phyloP scores from a whole-genome alignment of 1,140 invertebrate genomes.

The Cepaea nemoralis region DNA sequence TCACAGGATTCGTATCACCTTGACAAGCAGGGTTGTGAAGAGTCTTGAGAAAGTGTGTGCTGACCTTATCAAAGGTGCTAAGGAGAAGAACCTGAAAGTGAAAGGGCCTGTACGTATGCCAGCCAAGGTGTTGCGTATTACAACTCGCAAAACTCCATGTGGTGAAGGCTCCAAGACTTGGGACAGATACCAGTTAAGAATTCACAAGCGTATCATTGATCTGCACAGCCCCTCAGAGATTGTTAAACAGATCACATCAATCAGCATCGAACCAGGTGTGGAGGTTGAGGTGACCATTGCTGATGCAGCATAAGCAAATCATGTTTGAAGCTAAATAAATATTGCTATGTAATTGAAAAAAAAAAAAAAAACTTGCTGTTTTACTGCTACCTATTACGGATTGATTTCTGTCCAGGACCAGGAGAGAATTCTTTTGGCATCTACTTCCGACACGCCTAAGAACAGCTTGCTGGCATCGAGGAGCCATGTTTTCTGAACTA shows the following conservation, averaged over 20 bases:
- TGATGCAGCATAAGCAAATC: conserved; percentile 74
- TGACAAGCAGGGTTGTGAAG: conserved; percentile 96
- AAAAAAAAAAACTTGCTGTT: too few relatives aligned
- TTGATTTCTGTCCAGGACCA: too few relatives aligned
- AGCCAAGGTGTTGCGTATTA: conserved; percentile 95
- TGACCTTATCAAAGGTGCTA: conserved; percentile 94
- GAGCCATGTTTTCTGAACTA: too few relatives aligned
- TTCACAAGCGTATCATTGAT: conserved; percentile 99
- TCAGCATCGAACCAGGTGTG: conserved; percentile 98
- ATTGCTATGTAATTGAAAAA: too few relatives aligned
- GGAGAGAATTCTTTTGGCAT: too few relatives aligned
- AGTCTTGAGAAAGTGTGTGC: conserved; percentile 98
- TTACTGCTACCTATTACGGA: too few relatives aligned
- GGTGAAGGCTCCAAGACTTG: conserved; percentile 99
- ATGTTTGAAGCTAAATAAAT: too few relatives aligned
- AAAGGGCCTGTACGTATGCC: conserved; percentile 97
- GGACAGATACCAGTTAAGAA: conserved; percentile 96
- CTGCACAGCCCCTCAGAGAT: conserved; percentile 97
- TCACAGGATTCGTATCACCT: conserved; percentile 95
- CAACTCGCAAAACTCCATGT: conserved; percentile 98
- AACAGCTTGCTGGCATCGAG: too few relatives aligned
- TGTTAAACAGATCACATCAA: conserved; percentile 99
- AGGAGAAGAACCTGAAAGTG: conserved; percentile 95
- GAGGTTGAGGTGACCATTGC: conserved; percentile 99
- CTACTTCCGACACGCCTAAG: too few relatives aligned